Evolutionary conservation across 2,888 invertebrate species (phyloP), one percentile per base, ranked within the genome.

Genomic region (Caenorhabditis parvicauda): DNA sequence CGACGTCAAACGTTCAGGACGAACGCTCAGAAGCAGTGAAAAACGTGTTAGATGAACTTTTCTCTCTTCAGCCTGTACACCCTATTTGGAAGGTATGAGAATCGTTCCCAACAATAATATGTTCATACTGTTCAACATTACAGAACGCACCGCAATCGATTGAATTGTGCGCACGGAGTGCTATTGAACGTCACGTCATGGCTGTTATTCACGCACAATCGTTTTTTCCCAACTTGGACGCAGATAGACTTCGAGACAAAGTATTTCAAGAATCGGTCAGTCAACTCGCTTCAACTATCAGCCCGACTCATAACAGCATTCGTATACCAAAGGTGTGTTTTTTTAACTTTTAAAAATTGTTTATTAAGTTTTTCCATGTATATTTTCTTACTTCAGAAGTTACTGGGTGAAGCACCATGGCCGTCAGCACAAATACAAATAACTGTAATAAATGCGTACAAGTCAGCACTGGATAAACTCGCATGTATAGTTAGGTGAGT

Each of bases 161-260:
- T 66, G 22, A 71, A 4, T 50, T 59, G 6, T 87, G 88, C 75
- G 90, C 90, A 0, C 88, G 89, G 76, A 84, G 88, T 58, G 90
- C 91, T 3, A 88, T 96, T 65, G 95, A 96, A 82, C 86, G 93
- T 44, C 88, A 89, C n/a, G 87, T 95, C 6, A 90, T 95, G 86
- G 89, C 90, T 48, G 66, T 74, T 27, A 89, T 96, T 52, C 96
- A 96, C 84, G 87, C 89, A 38, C 89, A 90, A 81, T 93, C 95
- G 45, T 86, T 98, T 83, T 94, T 92, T 84, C 96, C 96, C 5
- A 95, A 96, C 82, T 92, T 92, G 3, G 96, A 96, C 82, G 93
- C 91, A 0, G 96, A 98, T 83, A 86, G 91, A 64, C 88, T 89
- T 24, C 84, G 95, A 60, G 96, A 96, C 82, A 89, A 89, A 56